Base-by-base conservation (phyloP, 2,797 vertebrate genomes). In the Sylvilagus floridanus region DNA sequence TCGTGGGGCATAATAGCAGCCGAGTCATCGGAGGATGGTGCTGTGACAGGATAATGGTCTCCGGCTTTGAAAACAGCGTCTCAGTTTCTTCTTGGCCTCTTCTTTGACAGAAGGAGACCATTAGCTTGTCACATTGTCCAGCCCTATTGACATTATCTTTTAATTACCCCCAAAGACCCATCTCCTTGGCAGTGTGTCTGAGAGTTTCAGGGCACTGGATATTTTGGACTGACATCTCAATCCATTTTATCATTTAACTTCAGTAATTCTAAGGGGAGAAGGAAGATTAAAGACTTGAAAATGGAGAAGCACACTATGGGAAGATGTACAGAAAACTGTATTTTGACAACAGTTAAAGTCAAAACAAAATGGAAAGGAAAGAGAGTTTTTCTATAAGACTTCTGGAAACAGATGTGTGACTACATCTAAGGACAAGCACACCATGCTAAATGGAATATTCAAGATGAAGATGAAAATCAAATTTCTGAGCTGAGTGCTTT, bases 81-180 rank as follows among this genome's bases (percentile, higher is more conserved):
- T 97, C 82, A 7, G 57, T 84, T 71, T 96, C 95, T 97, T 77
- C 5, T 63, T 82, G 85, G 9, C 63, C 92, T 94, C 77, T 78
- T 96, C 78, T 66, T 69, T 60, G 77, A 68, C 72, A 96, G 87
- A 75, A 91, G 93, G 92, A 95, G 95, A 83, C 94, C 84, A 96
- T 95, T 97, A 96, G 95, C 94, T 91, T 96, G 96, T 97, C 96
- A 96, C 60, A 84, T 60, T 50, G 83, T 90, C 83, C 16, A 32
- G 60, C 32, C 76, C 93, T 95, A 35, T 57, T 91, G 97, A 89
- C 0, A 8, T 52, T 89, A 69, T 94, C 96, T 97, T 96, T 97
- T 97, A 97, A 97, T 97, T 96, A 73, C 71, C 13, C 57, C 63
- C 73, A 62, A 87, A 87, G 42, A 91, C 62, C 50, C 68, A 76